Evolutionary conservation across 2,797 vertebrate species (phyloP).

Genomic region (Melanotaenia pygmaea): DNA sequence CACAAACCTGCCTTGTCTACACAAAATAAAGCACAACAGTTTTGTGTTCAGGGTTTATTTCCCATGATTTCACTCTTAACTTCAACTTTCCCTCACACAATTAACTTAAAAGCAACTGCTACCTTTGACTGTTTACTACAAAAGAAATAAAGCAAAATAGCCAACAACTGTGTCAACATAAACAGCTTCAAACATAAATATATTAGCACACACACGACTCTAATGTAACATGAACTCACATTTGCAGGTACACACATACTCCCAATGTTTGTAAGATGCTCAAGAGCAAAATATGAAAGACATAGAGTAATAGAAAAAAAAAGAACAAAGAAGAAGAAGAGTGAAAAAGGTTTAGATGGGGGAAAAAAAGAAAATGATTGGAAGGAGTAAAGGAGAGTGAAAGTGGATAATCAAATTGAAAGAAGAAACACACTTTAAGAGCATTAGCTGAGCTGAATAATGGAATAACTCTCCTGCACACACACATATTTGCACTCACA

Average conservation of each 20-base stretch:
- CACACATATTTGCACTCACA: constrained; percentile 25
- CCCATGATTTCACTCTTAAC: constrained; percentile 38
- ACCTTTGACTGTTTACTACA: constrained; percentile 28
- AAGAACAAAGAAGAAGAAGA: constrained; percentile 15
- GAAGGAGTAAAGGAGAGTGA: constrained; percentile 28
- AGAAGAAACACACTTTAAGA: constrained; percentile 75
- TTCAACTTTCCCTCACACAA: constrained; percentile 49
- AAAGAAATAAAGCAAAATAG: constrained; percentile 38
- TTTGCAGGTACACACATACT: constrained; percentile 8
- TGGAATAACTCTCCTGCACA: constrained; percentile 65
- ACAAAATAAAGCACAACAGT: constrained; percentile 17
- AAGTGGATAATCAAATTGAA: constrained; percentile 74
- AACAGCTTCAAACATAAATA: constrained; percentile 39
- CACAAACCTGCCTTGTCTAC: no score
- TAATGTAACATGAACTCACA: constrained; percentile 10
- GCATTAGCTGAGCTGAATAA: constrained; percentile 82
- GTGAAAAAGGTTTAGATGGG: constrained; percentile 34
- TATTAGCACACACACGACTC: constrained; percentile 15
- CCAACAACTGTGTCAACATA: constrained; percentile 29
- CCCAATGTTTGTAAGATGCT: constrained; percentile 35
- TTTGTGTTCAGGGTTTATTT: constrained; percentile 74
- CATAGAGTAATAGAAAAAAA: not conserved
- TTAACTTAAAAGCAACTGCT: constrained; percentile 45
- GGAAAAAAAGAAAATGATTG: constrained; percentile 25
- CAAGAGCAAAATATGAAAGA: constrained; percentile 26